Base-by-base conservation (phyloP, 1,140 invertebrate species). In the Lepidurus couesii region DNA sequence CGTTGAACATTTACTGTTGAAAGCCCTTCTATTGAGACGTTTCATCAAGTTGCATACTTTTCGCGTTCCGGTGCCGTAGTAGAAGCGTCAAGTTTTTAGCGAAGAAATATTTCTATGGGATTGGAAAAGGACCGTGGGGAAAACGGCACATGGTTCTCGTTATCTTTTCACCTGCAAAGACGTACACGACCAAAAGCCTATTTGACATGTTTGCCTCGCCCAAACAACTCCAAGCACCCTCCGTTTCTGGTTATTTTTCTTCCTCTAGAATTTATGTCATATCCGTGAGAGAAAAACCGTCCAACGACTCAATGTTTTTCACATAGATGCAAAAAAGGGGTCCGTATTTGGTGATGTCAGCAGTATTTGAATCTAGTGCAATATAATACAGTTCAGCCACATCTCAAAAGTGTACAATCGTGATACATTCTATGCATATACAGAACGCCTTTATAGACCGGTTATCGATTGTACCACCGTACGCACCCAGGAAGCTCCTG, bases 71-170 rank as follows among this genome's bases (percentile, higher is more conserved):
- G 53, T 65, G 13, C 16, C 21, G 53, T 21, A 65, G 53, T 7
- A 9, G n/a, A 65, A 65, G 8, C 34, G 34, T 65, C 6, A 21
- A 65, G 53, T 13, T 65, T 65, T 65, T 65, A 0, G 9, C 1
- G 53, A 65, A 65, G 53, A 65, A 65, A 65, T 65, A 65, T 65
- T 65, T 65, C 13, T 21, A 65, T 16, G n/a, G 53, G 53, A 65
- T 7, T 16, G 21, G 6, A 65, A 65, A 65, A 65, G 53, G 9
- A 65, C 16, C 53, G 53, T 65, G 53, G 53, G 53, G 16, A 65
- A 65, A 65, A 65, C 53, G 21, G 53, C 53, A 65, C 53, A 65
- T 65, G 53, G 53, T 65, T 65, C 34, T 65, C 53, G 53, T 65
- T 65, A 65, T 65, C 53, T 16, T 65, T 65, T 21, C 53, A 65